Evolutionary conservation across 2,113 vertebrate species (phyloP).

Genomic region (Rafetus swinhoei): DNA sequence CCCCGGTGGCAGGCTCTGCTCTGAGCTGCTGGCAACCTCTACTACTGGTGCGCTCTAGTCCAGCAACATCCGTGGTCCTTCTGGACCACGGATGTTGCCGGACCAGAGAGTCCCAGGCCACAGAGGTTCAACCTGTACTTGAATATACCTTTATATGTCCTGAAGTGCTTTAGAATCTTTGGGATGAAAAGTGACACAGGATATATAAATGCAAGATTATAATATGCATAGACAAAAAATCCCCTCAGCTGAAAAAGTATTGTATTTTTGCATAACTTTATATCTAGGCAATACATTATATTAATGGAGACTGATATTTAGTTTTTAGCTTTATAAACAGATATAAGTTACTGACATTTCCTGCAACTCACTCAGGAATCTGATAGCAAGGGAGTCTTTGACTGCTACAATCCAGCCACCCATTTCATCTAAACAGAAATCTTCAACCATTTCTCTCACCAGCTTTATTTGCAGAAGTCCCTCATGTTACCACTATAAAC

Average conservation of each 20-base stretch:
- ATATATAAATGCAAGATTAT: not conserved
- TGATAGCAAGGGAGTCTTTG: not conserved
- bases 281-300: not conserved
- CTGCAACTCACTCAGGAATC: not conserved
- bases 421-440: conserved; percentile 5
- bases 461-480: conserved; percentile 39
- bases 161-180: not conserved
- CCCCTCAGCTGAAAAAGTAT: not conserved
- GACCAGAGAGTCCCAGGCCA: too few relatives aligned
- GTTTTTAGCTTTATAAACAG: not conserved
- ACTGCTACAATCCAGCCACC: not conserved
- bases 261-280: not conserved
- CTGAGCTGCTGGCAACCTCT: too few relatives aligned
- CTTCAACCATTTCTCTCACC: conserved; percentile 2
- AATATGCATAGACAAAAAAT: not conserved
- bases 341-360: not conserved
- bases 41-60: too few relatives aligned
- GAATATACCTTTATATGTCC: rapidly evolving
- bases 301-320: not conserved
- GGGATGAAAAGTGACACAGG: not conserved
- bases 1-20: too few relatives aligned
- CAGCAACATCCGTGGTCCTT: too few relatives aligned
- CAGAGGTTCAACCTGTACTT: too few relatives aligned
- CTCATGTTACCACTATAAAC: conserved; percentile 7
- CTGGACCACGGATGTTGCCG: too few relatives aligned